These are phyloP conservation scores for Latrodectus elegans DNA, from an alignment of 2,888 invertebrate genomes.

Conservation along the genomic window DNA sequence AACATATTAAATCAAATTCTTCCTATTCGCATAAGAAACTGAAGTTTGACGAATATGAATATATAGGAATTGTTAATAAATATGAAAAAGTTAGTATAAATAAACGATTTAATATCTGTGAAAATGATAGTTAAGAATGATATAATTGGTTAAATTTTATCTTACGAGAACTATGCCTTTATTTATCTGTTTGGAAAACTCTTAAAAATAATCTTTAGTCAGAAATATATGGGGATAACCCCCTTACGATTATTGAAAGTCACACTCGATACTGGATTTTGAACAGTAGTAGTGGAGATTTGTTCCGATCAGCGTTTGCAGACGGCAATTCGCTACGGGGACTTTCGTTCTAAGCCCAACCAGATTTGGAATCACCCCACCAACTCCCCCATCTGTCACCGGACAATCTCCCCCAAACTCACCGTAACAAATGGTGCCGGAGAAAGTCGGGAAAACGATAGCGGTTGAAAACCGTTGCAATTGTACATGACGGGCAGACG, in stretches of 20 bases:
- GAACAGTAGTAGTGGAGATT: slow-evolving; percentile 16
- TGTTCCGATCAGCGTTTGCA: slow-evolving; percentile 17
- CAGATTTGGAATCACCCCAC: slow-evolving; percentile 26
- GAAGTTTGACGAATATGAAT: too few species aligned
- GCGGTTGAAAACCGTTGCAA: slow-evolving; percentile 38
- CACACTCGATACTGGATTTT: slow-evolving; percentile 25
- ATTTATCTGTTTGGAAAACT: too few species aligned
- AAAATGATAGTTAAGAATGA: too few species aligned
- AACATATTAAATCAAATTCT: too few species aligned
- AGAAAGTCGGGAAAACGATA: slow-evolving; percentile 20
- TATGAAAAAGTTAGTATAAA: too few species aligned
- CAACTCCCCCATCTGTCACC: slow-evolving; percentile 44
- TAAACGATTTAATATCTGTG: too few species aligned
- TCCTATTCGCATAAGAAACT: too few species aligned
- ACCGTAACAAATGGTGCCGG: slow-evolving; percentile 22
- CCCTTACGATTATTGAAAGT: neutral
- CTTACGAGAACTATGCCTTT: too few species aligned
- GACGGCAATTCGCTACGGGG: slow-evolving; percentile 23
- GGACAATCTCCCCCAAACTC: slow-evolving; percentile 13
- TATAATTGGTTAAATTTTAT: too few species aligned
- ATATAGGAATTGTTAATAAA: too few species aligned
- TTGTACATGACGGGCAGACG: slow-evolving; percentile 4
- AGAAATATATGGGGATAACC: neutral
- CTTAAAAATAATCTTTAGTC: too few species aligned
- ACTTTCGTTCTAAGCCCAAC: slow-evolving; percentile 29